Evolutionary conservation across 1,140 invertebrate genomes (phyloP), one percentile per base, ranked within the genome.

Genomic region (Gryllus bimaculatus): DNA sequence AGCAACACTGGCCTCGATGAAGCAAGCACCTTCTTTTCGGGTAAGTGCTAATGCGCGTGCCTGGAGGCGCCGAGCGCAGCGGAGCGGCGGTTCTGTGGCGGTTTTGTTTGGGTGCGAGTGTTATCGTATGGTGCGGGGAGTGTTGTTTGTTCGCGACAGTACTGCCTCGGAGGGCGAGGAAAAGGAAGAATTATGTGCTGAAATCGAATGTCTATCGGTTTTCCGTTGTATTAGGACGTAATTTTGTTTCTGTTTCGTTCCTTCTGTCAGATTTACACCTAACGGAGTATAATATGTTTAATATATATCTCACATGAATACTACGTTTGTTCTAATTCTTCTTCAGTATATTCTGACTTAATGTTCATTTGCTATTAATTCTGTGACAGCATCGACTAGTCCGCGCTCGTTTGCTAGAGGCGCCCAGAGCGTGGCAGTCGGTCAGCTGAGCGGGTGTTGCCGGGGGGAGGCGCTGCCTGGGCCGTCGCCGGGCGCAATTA

Each of bases 1-100:
- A 78, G 21, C 47, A n/a, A 78, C 8, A 39, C 15, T 73, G 54
- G 78, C 78, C 78, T 78, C 78, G 78, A 78, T 78, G 78, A 78
- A 78, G 73, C 78, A 66, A 47, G 54, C 48, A 78, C 49, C 15
- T 78, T 49, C 73, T 66, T 21, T 8, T 26, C 66, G 39, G 78
- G 78, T 78, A 47, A 78, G 78, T 74, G 54, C 18, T 66, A 66
- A 13, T 66, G 18, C 54, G 10, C 18, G 54, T 1, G 54, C 18
- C 10, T 66, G 54, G 54, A 66, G 54, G 0, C 0, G 54, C 18
- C 18, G 54, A 13, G 54, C 10, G 54, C 54, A 13, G 54, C 54
- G 54, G 54, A 13, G 54, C 54, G 54, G 54, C 54, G 10, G 10
- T 66, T 66, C 8, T 15, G 8, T 8, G 15, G 49, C 49, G 8